Evolutionary conservation across 1,140 invertebrate species (phyloP), one percentile per base, ranked within the genome.

Genomic region (Mactra quadrangularis): DNA sequence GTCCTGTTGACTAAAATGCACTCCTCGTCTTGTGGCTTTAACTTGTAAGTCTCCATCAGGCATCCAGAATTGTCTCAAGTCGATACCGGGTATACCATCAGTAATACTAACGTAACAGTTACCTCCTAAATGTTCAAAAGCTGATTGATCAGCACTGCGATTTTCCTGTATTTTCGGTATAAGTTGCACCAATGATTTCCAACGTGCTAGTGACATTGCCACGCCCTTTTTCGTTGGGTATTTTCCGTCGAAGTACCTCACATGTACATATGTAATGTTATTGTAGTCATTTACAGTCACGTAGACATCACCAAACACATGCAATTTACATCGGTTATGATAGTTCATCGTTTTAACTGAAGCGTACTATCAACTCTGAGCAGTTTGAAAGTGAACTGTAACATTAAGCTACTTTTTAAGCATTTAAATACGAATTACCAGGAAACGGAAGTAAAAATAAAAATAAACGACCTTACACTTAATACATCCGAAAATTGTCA

Each of bases 101-200:
- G 25, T 60, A 29, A 60, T 33, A 11, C 25, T 27, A 31, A 60
- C 27, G n/a, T 60, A 60, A 33, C 57, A 60, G n/a, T 60, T 60
- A 3, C 57, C 57, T 60, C 57, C 57, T 60, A 60, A 29, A 60
- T 60, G 57, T 53, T 53, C 52, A 11, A 53, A 53, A n/a, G n/a
- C 52, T n/a, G 52, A 53, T 53, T 53, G 7, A 11, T 53, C 52
- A n/a, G 7, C 52, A 53, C 25, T n/a, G n/a, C 52, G 52, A 11
- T 53, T 53, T n/a, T 53, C 52, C n/a, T 7, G n/a, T 11, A 53
- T 7, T 53, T 53, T n/a, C n/a, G 52, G n/a, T 53, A n/a, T n/a
- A 9, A 53, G 52, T 53, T 53, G 52, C n/a, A 53, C 52, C 7
- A 53, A 53, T n/a, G 7, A n/a, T n/a, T 53, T 53, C 52, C 52